Conservation (phyloP, 2,113 vertebrate genomes). For the Oenanthe oenanthe region DNA sequence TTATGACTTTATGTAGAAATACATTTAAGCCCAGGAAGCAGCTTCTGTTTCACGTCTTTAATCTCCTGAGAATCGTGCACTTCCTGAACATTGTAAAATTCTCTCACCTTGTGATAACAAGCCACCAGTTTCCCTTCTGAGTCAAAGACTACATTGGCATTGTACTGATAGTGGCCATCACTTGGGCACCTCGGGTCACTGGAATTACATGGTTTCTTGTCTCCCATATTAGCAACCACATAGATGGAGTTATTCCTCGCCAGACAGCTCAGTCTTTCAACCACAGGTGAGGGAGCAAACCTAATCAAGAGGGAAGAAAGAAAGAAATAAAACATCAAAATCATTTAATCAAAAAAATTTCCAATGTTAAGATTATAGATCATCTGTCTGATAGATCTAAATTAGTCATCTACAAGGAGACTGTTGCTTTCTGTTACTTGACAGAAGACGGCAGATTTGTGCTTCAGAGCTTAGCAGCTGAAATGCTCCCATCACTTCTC, state of each 20-base stretch:
- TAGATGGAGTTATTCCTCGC: conserved; percentile 75
- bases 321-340: background rate
- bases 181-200: conserved; percentile 25
- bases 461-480: background rate
- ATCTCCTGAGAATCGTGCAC: background rate
- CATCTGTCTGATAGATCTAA: background rate
- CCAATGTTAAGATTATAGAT: background rate
- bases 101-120: conserved; percentile 58
- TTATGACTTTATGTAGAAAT: background rate
- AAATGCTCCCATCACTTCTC: background rate
- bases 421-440: background rate
- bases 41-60: background rate
- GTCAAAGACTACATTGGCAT: conserved; percentile 63
- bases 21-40: background rate
- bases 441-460: background rate
- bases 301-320: background rate
- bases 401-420: background rate
- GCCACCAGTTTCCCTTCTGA: conserved; percentile 60
- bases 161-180: conserved; percentile 54
- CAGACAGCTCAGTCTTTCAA: conserved; percentile 80
- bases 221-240: conserved; percentile 80
- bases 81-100: background rate
- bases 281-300: conserved; percentile 30
- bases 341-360: background rate
- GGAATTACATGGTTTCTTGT: conserved; percentile 39